These are phyloP conservation scores for Zophobas morio DNA, from an alignment of 1,140 invertebrate genomes.

Conservation along the genomic window DNA sequence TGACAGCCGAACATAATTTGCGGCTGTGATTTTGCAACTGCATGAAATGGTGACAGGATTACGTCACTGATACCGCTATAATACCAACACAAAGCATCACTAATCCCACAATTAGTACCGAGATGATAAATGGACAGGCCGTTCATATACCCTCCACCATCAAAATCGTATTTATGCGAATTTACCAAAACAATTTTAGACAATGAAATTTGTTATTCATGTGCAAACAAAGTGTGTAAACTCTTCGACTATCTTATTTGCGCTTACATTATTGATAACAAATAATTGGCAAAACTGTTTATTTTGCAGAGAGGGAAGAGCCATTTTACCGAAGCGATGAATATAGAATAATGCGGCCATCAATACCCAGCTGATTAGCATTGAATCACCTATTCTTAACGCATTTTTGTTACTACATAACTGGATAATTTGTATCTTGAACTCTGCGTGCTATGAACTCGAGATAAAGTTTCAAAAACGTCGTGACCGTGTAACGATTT, in stretches of 20 bases:
- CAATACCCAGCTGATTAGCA: not conserved
- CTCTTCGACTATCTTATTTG: conserved; percentile 25
- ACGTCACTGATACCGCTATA: conserved; percentile 15
- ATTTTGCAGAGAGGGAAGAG: conserved; percentile 4
- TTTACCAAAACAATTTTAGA: conserved; percentile 14
- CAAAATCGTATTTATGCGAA: conserved; percentile 6
- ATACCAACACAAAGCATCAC: conserved; percentile 8
- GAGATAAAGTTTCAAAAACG: too few species aligned
- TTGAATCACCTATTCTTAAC: not conserved
- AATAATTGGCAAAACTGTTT: conserved; percentile 21
- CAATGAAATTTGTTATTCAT: conserved; percentile 20
- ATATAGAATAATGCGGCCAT: not conserved
- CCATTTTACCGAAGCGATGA: not conserved
- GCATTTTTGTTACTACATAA: not conserved
- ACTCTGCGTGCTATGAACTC: not conserved
- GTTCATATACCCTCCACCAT: not conserved
- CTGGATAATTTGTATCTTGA: not conserved
- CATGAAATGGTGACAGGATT: conserved; percentile 2
- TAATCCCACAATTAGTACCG: conserved; percentile 19
- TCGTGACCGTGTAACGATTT: too few species aligned
- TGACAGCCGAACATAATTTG: not conserved
- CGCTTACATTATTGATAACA: conserved; percentile 15
- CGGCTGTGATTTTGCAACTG: conserved; percentile 9
- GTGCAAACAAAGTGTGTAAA: not conserved
- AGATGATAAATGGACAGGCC: conserved; percentile 16